Base-by-base conservation (phyloP, 2,888 invertebrate genomes). In the Apodemia duryi region DNA sequence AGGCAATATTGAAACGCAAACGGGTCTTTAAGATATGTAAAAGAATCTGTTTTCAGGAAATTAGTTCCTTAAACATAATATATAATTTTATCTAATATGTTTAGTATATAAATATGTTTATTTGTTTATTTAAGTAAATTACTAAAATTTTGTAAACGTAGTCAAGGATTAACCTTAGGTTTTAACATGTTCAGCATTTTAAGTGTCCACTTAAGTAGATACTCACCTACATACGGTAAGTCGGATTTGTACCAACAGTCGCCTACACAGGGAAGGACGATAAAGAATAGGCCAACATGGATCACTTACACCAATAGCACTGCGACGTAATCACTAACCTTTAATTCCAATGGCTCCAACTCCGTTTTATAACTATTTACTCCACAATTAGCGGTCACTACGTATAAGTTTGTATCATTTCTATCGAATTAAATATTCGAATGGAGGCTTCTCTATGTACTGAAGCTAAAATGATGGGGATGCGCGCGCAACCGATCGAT, bases 401-500 rank as follows among this genome's bases (percentile, higher is more conserved):
- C 77, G 80, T 82, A 83, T 85, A 80, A 77, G 81, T 83, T 86
- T 82, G 81, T 85, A 81, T 83, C 91, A 91, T 91, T 86, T 90
- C 91, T 88, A 82, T 82, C 78, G 82, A 82, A 85, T 85, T 84
- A 82, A 78, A 80, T 84, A 80, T 84, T 80, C 80, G 80, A 84
- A 81, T 84, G 84, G 82, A 83, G 81, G 74, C 78, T 81, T 77
- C 70, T 78, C 74, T 81, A 81, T 72, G 78, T 75, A 79, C 79
- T 82, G 79, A 79, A 81, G 85, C 79, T 77, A 80, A 86, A 81
- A 86, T 83, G 85, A 83, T 77, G 77, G 75, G 77, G 82, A 10
- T 90, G 91, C 91, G 91, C 91, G 91, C 91, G 91, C 90, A 88
- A 10, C 54, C 85, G 85, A 91, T 91, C 91, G 91, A 91, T 91